Percentiles rank a stretch among this genome's conserved stretches.
Evolutionary conservation across 2,113 vertebrate species (phyloP).

Genomic region (Ammodytes dubius): DNA sequence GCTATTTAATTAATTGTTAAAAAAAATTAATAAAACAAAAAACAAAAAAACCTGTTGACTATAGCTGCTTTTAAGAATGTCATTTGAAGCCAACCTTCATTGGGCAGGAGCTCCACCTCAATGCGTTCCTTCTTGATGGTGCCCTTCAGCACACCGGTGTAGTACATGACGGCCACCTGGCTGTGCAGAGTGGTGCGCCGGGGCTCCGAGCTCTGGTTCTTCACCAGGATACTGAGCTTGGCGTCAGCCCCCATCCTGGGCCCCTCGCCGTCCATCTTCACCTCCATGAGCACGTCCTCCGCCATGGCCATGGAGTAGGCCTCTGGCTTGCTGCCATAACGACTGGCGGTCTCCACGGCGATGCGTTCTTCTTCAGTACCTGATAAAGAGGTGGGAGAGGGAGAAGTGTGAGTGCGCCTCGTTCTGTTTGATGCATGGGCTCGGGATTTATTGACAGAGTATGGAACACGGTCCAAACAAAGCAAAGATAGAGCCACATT

Average conservation of each 20-base stretch:
- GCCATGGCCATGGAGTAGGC: slow-evolving; percentile 77
- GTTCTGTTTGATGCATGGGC: neutral
- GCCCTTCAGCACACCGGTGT: slow-evolving; percentile 88
- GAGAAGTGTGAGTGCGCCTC: slow-evolving; percentile 8
- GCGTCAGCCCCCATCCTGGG: slow-evolving; percentile 87
- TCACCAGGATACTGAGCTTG: slow-evolving; percentile 81
- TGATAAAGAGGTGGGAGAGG: slow-evolving; percentile 32
- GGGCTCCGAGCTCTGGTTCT: slow-evolving; percentile 81
- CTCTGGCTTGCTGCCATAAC: slow-evolving; percentile 88
- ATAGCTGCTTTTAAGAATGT: neutral
- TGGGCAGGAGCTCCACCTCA: slow-evolving; percentile 77
- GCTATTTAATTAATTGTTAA: neutral
- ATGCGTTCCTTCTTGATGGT: slow-evolving; percentile 87
- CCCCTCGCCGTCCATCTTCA: slow-evolving; percentile 88
- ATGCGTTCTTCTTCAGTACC: slow-evolving; percentile 88
- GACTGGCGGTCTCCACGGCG: slow-evolving; percentile 90
- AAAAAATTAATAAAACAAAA: neutral
- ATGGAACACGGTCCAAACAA: neutral
- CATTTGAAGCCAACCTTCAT: slow-evolving; percentile 79
- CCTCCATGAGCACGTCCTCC: slow-evolving; percentile 83
- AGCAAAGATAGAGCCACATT: slow-evolving; percentile 18
- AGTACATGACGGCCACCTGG: slow-evolving; percentile 89
- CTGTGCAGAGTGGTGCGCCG: slow-evolving; percentile 87
- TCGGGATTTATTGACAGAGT: slow-evolving; percentile 34
- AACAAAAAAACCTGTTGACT: neutral